Percentiles rank a stretch among this genome's conserved stretches.
Evolutionary conservation across 2,888 invertebrate species (phyloP).

Genomic region (Aricia artaxerxes): DNA sequence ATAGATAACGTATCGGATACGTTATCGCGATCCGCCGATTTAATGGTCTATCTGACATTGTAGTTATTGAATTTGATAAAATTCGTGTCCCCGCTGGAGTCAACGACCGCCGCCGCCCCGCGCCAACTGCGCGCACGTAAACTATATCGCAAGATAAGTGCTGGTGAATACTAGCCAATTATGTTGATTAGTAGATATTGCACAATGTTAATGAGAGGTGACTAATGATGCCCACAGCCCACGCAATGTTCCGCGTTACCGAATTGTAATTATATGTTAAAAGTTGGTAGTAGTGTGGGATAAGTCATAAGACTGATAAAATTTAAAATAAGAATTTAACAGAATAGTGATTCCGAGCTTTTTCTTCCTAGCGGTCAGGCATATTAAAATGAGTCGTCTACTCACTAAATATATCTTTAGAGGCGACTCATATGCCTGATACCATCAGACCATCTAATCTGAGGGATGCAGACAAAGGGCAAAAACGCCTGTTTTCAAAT

Average conservation of each 20-base stretch:
- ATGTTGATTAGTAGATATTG: constrained; percentile 28
- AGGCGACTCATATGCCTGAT: no score
- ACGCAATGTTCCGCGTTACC: neutral
- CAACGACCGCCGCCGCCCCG: constrained; percentile 44
- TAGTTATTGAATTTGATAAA: constrained; percentile 43
- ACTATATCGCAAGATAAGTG: constrained; percentile 41
- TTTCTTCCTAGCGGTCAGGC: no score
- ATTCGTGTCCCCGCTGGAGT: constrained; percentile 43
- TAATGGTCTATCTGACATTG: constrained; percentile 42
- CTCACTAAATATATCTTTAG: no score
- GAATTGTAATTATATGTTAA: neutral
- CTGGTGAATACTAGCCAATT: constrained; percentile 25
- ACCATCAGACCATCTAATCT: no score
- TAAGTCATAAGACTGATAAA: neutral
- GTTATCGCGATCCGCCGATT: constrained; percentile 31
- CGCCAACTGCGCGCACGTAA: constrained; percentile 40
- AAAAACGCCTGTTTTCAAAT: neutral
- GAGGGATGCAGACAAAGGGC: no score
- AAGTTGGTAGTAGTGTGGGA: no score
- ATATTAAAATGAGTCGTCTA: no score
- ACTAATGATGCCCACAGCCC: neutral
- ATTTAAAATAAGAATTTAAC: neutral
- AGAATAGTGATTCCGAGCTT: no score
- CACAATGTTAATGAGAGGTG: constrained; percentile 20
- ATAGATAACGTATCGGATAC: neutral